Evolutionary conservation across 2,797 vertebrate genomes (phyloP), one percentile per base, ranked within the genome.

Genomic region (Orestias chungarensis): DNA sequence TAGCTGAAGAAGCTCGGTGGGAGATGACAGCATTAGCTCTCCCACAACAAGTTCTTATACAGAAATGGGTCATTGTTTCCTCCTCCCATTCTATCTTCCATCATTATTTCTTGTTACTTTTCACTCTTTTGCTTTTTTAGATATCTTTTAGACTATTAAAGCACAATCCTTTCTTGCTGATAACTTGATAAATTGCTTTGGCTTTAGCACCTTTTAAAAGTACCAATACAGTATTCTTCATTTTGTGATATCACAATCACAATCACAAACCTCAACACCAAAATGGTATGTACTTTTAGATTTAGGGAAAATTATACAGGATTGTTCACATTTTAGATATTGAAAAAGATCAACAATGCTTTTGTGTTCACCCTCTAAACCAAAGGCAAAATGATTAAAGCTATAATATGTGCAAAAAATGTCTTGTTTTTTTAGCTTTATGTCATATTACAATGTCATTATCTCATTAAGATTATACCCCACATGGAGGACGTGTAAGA

Each of bases 1-100:
- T 80, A 81, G 75, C 79, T 87, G 79, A 84, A 83, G 78, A 70
- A 73, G 82, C 87, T 88, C 17, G 23, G 67, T 84, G 90, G 83
- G 71, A 73, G 76, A 87, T 77, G 82, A 82, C 81, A 82, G 79
- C 70, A 77, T 80, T 35, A 9, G 47, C 72, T 82, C 64, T 23
- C 76, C 61, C 44, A 78, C 69, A 82, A 75, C 81, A 74, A 79
- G 69, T 6, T 85, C 87, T 75, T 80, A 83, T 69, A 82, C 72
- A 86, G 49, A 66, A 78, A 84, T 84, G 76, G 82, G 81, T 82
- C 78, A 82, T 76, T 64, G 42, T 18, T 78, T 79, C 64, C 67
- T 42, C 40, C 65, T 59, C 54, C 77, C 66, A 68, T 59, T 25
- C 81, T 66, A 73, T 82, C 68, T 68, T 70, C 62, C 38, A 40